Percentiles rank a stretch among this genome's conserved stretches.
Evolutionary conservation across 2,113 vertebrate species (phyloP).

Genomic region (Falcunculus frontatus): DNA sequence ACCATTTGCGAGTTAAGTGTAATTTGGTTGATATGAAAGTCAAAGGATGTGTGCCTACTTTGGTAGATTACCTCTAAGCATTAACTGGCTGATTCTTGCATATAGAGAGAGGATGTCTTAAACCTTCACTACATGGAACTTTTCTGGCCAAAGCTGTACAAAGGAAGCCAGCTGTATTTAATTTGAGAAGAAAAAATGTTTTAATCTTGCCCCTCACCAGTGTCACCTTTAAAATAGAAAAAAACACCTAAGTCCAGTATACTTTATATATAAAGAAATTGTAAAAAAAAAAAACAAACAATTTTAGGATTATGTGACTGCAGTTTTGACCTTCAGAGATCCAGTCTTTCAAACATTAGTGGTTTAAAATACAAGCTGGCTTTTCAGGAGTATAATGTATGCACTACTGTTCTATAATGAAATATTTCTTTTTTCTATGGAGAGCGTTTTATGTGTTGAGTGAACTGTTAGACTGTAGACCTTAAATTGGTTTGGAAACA

Average conservation of each 20-base stretch:
- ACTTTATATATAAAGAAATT: slow-evolving; percentile 47
- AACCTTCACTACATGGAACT: slow-evolving; percentile 20
- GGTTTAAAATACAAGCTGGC: slow-evolving; percentile 69
- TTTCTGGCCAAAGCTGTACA: slow-evolving; percentile 58
- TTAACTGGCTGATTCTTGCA: slow-evolving; percentile 15
- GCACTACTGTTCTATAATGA: slow-evolving; percentile 78
- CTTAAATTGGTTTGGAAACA: slow-evolving; percentile 69
- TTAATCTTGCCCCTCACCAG: slow-evolving; percentile 63
- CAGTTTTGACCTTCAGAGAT: slow-evolving; percentile 61
- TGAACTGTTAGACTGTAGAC: slow-evolving; percentile 70
- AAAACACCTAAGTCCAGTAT: slow-evolving; percentile 52
- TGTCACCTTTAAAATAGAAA: slow-evolving; percentile 46
- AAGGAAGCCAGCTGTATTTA: slow-evolving; percentile 37
- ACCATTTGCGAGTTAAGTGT: slow-evolving; percentile 32
- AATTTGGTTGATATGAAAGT: slow-evolving; percentile 23
- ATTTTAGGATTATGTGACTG: slow-evolving; percentile 52
- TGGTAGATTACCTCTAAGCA: slow-evolving; percentile 18
- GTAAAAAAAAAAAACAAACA: neutral
- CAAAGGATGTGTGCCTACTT: slow-evolving; percentile 7
- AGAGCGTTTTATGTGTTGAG: slow-evolving; percentile 67
- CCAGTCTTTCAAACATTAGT: slow-evolving; percentile 63
- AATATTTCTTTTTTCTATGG: slow-evolving; percentile 70
- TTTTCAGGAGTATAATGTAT: slow-evolving; percentile 75
- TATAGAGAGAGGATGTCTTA: neutral
- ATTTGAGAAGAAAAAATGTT: neutral